phyloP scores from a whole-genome alignment of 1,140 invertebrate species.

The Drosophila prosaltans region DNA sequence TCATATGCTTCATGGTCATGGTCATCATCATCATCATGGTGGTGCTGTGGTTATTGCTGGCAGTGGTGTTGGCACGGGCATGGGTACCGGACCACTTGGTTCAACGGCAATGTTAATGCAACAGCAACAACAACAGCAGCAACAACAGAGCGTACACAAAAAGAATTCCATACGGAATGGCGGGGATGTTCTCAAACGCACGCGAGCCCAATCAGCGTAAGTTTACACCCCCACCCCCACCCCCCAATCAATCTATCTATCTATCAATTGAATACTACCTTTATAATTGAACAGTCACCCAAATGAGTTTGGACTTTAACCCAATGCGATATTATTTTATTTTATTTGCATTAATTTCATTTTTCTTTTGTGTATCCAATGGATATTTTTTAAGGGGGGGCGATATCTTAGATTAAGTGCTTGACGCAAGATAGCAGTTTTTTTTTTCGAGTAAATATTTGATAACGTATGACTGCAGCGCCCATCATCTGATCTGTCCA shows the following conservation, averaged over 20 bases:
- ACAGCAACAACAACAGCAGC: constrained; percentile 74
- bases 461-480: constrained; percentile 29
- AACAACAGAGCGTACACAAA: constrained; percentile 85
- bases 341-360: neutral
- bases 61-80: constrained; percentile 78
- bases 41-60: constrained; percentile 80
- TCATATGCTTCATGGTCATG: constrained; percentile 81
- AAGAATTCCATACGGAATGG: constrained; percentile 87
- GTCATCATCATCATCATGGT: constrained; percentile 82
- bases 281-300: constrained; percentile 29
- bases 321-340: constrained; percentile 13
- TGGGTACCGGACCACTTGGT: constrained; percentile 69
- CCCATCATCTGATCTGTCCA: constrained; percentile 19
- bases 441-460: constrained; percentile 32
- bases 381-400: constrained; percentile 24
- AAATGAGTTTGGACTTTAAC: constrained; percentile 58
- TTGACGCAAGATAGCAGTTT: constrained; percentile 34
- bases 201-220: constrained; percentile 88
- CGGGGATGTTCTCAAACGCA: constrained; percentile 88
- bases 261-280: neutral
- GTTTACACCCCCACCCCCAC: constrained; percentile 55
- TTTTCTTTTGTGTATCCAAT: constrained; percentile 10
- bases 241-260: too few relatives aligned
- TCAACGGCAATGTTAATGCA: constrained; percentile 84
- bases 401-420: constrained; percentile 44